A percentile compares a stretch with the other conserved stretches of the same genome.
phyloP scores from a whole-genome alignment of 1,140 invertebrate species.

The Camponotus pennsylvanicus region DNA sequence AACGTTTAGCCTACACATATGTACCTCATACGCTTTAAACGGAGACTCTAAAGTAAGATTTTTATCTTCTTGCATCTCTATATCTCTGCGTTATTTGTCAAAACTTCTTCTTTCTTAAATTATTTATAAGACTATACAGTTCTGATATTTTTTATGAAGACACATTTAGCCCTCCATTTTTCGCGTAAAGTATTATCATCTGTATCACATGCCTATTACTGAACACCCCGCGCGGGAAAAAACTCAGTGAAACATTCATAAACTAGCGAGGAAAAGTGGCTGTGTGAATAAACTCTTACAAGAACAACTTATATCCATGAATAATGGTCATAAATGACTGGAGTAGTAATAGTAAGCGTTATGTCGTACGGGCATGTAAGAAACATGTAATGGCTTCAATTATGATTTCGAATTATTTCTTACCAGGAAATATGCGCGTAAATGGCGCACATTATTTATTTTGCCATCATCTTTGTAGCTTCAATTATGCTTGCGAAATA shows the following conservation, averaged over 20 bases:
- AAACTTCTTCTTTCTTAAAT: neutral
- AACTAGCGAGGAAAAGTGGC: conserved; percentile 1
- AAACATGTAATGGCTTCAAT: conserved; percentile 28
- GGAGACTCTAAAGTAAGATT: neutral
- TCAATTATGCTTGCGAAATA: conserved; percentile 50
- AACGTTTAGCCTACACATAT: neutral
- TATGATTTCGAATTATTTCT: conserved; percentile 61
- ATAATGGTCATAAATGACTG: conserved; percentile 51
- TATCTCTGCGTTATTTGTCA: neutral
- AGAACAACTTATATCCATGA: conserved; percentile 52
- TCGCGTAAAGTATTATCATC: conserved; percentile 2
- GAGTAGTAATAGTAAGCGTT: conserved; percentile 51
- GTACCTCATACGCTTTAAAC: neutral
- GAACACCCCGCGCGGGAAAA: conserved; percentile 4
- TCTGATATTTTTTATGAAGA: neutral
- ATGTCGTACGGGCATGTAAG: conserved; percentile 47
- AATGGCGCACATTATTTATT: conserved; percentile 35
- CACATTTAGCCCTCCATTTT: neutral
- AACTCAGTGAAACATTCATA: conserved; percentile 33
- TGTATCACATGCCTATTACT: conserved; percentile 4
- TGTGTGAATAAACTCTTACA: conserved; percentile 7
- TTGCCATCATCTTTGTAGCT: conserved; percentile 27
- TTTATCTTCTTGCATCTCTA: neutral
- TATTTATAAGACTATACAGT: neutral
- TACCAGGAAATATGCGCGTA: conserved; percentile 22